These are phyloP conservation scores for Sarcophilus harrisii DNA, from an alignment of 2,797 vertebrate species.

Conservation along the genomic window DNA sequence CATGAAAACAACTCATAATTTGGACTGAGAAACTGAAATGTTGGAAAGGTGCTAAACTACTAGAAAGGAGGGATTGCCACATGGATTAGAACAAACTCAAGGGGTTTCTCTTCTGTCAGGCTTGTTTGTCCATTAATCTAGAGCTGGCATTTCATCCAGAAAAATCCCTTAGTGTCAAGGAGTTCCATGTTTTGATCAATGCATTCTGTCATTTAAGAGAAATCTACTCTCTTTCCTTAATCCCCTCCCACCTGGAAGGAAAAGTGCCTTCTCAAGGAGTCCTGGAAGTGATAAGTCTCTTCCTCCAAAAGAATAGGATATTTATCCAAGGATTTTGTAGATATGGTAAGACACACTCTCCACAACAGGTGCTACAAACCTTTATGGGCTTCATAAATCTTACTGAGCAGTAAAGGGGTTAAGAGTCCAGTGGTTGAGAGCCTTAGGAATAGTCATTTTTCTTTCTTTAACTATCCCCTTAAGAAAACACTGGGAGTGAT, in stretches of 20 bases:
- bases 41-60: neutral
- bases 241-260: neutral
- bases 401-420: conserved; percentile 64
- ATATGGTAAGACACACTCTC: conserved; percentile 6
- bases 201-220: neutral
- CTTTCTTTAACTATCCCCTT: conserved; percentile 66
- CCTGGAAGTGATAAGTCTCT: neutral
- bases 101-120: neutral
- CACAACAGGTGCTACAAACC: conserved; percentile 45
- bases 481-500: conserved; percentile 67
- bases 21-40: neutral
- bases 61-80: neutral
- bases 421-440: conserved; percentile 66
- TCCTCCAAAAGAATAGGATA: conserved; percentile 28
- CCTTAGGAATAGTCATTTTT: conserved; percentile 72
- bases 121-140: neutral
- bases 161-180: neutral
- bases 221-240: neutral
- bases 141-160: neutral
- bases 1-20: neutral
- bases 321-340: conserved; percentile 59
- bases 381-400: conserved; percentile 53
- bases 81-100: neutral
- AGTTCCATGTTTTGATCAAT: neutral
- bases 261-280: neutral